Percentiles rank a stretch among this genome's conserved stretches.
phyloP scores from a whole-genome alignment of 1,140 invertebrate genomes.

The Polypedilum pembai region DNA sequence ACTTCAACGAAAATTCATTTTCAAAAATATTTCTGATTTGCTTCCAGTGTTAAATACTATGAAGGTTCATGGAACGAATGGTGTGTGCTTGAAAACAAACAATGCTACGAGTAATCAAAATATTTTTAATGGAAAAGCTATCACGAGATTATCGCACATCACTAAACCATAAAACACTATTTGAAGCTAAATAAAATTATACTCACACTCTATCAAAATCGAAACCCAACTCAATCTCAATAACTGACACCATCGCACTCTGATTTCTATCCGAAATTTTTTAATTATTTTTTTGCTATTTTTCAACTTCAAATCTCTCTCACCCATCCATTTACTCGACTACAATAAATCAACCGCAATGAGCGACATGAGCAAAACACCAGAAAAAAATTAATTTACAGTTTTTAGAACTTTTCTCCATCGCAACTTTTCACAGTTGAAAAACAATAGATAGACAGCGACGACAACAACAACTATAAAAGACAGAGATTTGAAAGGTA shows the following conservation, averaged over 20 bases:
- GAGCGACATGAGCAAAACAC: not conserved
- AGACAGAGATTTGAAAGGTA: not conserved
- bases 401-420: not conserved
- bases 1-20: not conserved
- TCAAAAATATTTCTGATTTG: not conserved
- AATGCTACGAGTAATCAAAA: not conserved
- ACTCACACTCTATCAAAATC: not conserved
- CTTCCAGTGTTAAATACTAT: not conserved
- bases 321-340: not conserved
- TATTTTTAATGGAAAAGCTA: too few species aligned
- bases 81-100: not conserved
- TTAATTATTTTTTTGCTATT: not conserved
- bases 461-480: not conserved
- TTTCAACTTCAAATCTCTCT: too few species aligned
- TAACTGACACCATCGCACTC: not conserved
- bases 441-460: not conserved
- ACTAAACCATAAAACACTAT: not conserved
- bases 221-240: not conserved
- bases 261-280: not conserved
- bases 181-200: not conserved
- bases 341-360: not conserved
- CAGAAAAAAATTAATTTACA: conserved; percentile 8
- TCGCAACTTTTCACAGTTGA: not conserved
- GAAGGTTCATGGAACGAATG: not conserved
- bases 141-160: too few species aligned